phyloP scores from a whole-genome alignment of 2,113 vertebrate species.

The Phylloscopus trochilus region DNA sequence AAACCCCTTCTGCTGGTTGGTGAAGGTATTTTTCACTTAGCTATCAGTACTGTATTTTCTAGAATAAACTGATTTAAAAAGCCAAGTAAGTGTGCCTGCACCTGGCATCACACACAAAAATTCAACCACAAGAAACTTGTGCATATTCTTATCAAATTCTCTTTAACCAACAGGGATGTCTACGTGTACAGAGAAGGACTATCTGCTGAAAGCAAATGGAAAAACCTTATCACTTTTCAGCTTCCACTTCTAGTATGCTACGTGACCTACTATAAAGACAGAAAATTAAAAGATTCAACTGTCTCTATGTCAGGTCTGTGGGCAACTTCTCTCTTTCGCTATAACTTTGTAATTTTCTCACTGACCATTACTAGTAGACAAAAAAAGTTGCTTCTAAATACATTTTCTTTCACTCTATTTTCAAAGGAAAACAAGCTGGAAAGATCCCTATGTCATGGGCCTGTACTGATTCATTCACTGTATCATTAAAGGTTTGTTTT shows the following conservation, averaged over 20 bases:
- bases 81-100: neutral
- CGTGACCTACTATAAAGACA: neutral
- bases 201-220: neutral
- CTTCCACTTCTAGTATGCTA: neutral
- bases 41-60: neutral
- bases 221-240: neutral
- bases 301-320: neutral
- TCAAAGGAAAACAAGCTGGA: neutral
- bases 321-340: neutral
- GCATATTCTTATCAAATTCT: neutral
- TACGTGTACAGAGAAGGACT: neutral
- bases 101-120: neutral
- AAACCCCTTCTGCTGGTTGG: neutral
- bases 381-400: neutral
- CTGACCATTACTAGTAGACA: neutral
- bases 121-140: neutral
- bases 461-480: neutral
- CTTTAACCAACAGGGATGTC: neutral
- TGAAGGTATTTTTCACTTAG: neutral
- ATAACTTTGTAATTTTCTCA: neutral
- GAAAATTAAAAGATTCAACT: neutral
- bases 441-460: neutral
- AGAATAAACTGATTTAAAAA: neutral
- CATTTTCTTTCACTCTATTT: neutral
- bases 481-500: neutral